Evolutionary conservation across 2,113 vertebrate species (phyloP).

Genomic region (Chelonoidis abingdonii): DNA sequence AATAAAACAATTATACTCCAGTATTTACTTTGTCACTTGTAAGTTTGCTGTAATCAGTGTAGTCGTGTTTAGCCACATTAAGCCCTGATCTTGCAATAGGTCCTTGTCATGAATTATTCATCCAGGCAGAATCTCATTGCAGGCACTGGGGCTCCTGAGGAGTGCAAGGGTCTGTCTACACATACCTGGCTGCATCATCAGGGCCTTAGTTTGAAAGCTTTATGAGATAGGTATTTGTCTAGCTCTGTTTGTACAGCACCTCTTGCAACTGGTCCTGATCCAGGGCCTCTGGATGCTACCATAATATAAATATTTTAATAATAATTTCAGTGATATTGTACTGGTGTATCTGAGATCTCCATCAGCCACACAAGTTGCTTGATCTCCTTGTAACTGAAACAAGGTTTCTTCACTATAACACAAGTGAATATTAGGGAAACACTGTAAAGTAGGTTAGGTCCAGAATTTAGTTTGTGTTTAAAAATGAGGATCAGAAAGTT

Average conservation of each 20-base stretch:
- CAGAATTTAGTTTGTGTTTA: too few relatives aligned
- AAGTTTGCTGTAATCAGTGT: neutral
- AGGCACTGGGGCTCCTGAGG: neutral
- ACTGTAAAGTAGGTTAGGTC: too few relatives aligned
- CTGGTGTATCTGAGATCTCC: too few relatives aligned
- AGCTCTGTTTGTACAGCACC: neutral
- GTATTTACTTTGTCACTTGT: neutral
- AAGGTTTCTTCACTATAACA: too few relatives aligned
- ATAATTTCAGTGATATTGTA: neutral
- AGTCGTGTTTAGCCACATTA: neutral
- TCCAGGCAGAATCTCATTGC: too few relatives aligned
- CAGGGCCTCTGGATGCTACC: neutral
- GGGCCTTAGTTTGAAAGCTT: neutral
- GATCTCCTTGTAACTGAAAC: too few relatives aligned
- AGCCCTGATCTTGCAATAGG: neutral
- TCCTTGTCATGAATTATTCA: too few relatives aligned
- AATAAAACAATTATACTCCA: neutral
- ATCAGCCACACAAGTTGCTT: too few relatives aligned
- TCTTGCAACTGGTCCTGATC: neutral
- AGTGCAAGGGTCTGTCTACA: neutral
- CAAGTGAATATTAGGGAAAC: too few relatives aligned
- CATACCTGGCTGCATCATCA: neutral
- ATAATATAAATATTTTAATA: neutral
- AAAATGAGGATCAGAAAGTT: too few relatives aligned
- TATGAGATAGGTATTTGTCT: neutral